Evolutionary conservation across 2,113 vertebrate species (phyloP), one percentile per base, ranked within the genome.

Genomic region (Gallinago media): DNA sequence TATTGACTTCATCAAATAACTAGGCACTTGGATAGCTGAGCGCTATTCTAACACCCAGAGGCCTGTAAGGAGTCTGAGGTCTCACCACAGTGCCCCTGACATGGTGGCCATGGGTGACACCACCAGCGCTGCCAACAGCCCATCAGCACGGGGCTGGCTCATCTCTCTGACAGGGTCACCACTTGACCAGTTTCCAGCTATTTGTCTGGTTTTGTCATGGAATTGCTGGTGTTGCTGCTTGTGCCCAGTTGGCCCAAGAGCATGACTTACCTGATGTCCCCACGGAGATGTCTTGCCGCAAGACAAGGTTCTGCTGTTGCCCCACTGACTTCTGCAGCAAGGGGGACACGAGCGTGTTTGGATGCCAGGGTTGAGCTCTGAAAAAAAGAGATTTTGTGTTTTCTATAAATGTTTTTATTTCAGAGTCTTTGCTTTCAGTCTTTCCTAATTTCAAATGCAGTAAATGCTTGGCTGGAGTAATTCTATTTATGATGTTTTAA

Each of bases 1-100:
- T 94, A 89, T 97, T 94, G 67, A 80, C 89, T 96, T 90, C 71
- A 75, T 92, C 96, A 93, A 91, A 79, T 54, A 83, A 59, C 31
- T 25, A 49, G 17, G 42, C 23, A 20, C 31, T 92, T 65, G 22
- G 61, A 8, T 5, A 78, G 36, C 14, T 66, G 47, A 9, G 49
- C 8, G 6, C 26, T 78, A 21, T 2, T 15, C 18, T 21, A 18
- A 50, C 3, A 18, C 6, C 17, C 36, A 46, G 49, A 38, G 5
- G 6, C 29, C 50, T 25, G 54, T 27, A 47, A 81, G 40, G 52
- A 85, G 17, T 21, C 62, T 3, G 32, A 75, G 40, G 47, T 36
- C 40, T 50, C 4, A 0, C 32, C 54, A 7, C 0, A 0, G 46
- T 49, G 55, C 27, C 5, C 3, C 36, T 59, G 15, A 10, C 6